Base-by-base conservation (phyloP, 2,888 invertebrate species). In the Physocephala rufipes region DNA sequence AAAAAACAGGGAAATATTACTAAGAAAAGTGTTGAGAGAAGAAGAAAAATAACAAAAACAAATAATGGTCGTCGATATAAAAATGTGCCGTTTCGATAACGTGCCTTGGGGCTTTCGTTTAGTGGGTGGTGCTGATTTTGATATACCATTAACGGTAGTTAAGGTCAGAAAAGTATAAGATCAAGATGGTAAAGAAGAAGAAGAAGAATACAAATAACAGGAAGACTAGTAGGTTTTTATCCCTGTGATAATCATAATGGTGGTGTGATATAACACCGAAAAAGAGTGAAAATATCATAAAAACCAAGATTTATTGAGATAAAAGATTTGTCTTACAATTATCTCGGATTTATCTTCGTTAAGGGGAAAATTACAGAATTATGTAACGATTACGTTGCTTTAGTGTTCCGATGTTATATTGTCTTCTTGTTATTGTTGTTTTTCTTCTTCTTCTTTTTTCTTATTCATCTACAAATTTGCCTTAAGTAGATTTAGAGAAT, bases 81-180 rank as follows among this genome's bases (percentile, higher is more conserved):
- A 89, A 84, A 88, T 90, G 84, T 89, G 87, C 79, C 90, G 86
- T 85, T 87, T 89, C 71, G 90, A 90, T 76, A 89, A 88, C 73
- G 89, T 90, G 73, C 89, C 91, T 66, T 94, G 94, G 93, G 94
- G 94, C 67, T 93, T 94, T 85, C 89, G 93, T 70, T 86, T 94
- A 73, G 89, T 90, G 74, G 93, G 93, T 59, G 94, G 94, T 62
- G 87, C 89, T 65, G 93, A 93, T 82, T 92, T 90, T 79, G 91
- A 91, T 64, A 88, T 91, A 78, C 93, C 93, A 13, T 86, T 94
- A 47, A 92, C 91, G 16, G 91, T 93, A 72, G 90, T 91, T 75
- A 92, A 92, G 90, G 94, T 94, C 81, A 83, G 83, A 76, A 74
- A 72, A 36, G 36, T 9, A 36, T 7, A 9, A n/a, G n/a, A n/a